Percentiles rank a stretch among this genome's conserved stretches.
These are phyloP conservation scores for Drosophila infuscata DNA, from an alignment of 2,888 invertebrate species.

Conservation along the genomic window DNA sequence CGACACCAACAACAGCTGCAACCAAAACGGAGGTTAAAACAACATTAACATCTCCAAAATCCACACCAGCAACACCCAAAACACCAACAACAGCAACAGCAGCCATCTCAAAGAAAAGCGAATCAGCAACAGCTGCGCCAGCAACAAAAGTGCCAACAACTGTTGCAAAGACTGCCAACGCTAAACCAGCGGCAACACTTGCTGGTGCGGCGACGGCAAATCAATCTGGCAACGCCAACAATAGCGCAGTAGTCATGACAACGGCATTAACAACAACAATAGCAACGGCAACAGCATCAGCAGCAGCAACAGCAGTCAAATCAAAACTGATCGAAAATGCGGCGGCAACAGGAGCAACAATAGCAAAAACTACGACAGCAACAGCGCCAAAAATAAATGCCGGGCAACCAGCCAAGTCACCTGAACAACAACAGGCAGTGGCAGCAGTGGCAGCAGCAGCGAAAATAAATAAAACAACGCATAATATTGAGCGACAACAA, in stretches of 20 bases:
- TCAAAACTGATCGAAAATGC: constrained; percentile 33
- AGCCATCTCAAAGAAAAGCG: background rate
- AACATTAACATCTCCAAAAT: constrained; percentile 7
- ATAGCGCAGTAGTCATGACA: constrained; percentile 41
- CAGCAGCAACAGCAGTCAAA: constrained; percentile 15
- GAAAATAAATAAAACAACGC: constrained; percentile 68
- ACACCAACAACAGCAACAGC: constrained; percentile 5
- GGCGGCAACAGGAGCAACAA: constrained; percentile 11
- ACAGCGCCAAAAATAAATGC: constrained; percentile 83
- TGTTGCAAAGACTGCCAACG: background rate
- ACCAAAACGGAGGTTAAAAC: background rate
- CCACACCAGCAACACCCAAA: constrained; percentile 18
- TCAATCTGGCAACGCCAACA: constrained; percentile 46
- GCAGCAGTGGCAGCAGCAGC: constrained; percentile 60
- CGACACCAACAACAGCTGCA: constrained; percentile 9
- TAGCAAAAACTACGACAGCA: constrained; percentile 48
- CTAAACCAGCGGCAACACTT: constrained; percentile 44
- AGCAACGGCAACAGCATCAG: constrained; percentile 13
- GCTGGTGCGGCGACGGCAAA: constrained; percentile 18
- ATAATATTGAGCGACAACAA: constrained; percentile 60
- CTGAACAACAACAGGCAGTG: constrained; percentile 79
- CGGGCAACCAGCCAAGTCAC: constrained; percentile 85
- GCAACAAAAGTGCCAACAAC: constrained; percentile 9
- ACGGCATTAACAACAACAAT: constrained; percentile 33
- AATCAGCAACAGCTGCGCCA: constrained; percentile 7